Base-by-base conservation (phyloP, 2,888 invertebrate genomes). In the Geotrupes spiniger region DNA sequence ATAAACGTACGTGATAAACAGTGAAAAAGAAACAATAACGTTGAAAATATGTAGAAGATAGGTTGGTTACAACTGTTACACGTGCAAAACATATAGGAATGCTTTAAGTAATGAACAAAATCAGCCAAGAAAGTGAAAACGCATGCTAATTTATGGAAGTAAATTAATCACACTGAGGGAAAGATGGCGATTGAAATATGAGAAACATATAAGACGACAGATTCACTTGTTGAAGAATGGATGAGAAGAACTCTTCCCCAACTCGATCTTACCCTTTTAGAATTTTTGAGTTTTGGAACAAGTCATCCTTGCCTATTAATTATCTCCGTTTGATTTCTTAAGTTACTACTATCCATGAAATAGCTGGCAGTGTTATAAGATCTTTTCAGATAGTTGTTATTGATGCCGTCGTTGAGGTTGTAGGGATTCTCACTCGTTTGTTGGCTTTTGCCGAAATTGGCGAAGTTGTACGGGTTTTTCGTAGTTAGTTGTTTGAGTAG, bases 401-500 rank as follows among this genome's bases (percentile, higher is more conserved):
- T 69, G 33, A 69, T 55, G 49, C 67, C 63, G 49, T 65, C 64
- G 47, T 64, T 59, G 49, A 66, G 59, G 47, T 65, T 10, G 15
- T 14, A 33, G 6, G 65, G 66, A 52, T 59, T 63, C 31, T 55
- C 63, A 8, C 64, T 63, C 31, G 63, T 52, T 43, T 53, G 55
- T 43, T 60, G 61, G 40, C 55, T 62, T 52, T 63, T 69, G 52
- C 65, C 71, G 60, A 74, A 74, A 60, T 74, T 70, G 48, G 71
- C 71, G 63, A 76, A 76, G 63, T 76, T 69, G 60, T 76, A 76
- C 2, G 75, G 76, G 61, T 72, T 79, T 68, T 78, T 79, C 4
- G 83, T 82, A 1, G 83, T 81, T 41, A 62, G 66, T 63, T 66
- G 70, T 62, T 72, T 65, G 63, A 70, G 56, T 68, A 69, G 47